Conservation (phyloP, 2,113 vertebrate genomes). For the Holacanthus passer region DNA sequence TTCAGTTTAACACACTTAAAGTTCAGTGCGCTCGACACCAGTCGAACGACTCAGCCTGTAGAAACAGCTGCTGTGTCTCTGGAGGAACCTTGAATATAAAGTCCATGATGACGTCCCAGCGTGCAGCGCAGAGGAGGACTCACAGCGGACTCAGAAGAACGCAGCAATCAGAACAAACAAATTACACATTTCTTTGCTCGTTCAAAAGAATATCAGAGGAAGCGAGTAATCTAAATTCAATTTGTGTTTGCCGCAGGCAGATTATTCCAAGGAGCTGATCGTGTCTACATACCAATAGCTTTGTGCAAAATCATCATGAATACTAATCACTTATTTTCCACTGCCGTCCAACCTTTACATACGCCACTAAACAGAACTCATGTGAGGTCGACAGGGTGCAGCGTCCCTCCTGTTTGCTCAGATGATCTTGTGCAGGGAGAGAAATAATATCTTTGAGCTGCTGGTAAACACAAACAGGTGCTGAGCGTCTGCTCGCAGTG, state of each 20-base stretch:
- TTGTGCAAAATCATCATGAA: constrained; percentile 11
- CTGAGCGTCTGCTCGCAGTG: constrained; percentile 55
- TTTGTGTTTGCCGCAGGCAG: constrained; percentile 31
- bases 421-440: neutral
- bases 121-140: neutral
- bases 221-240: constrained; percentile 46
- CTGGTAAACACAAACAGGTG: constrained; percentile 67
- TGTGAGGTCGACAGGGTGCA: constrained; percentile 18
- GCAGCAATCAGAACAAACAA: constrained; percentile 44
- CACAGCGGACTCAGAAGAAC: neutral
- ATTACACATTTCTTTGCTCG: constrained; percentile 27
- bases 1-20: too few species aligned
- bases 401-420: constrained; percentile 8
- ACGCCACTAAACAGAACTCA: neutral
- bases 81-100: too few species aligned
- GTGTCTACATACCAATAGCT: constrained; percentile 17
- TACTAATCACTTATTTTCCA: constrained; percentile 30
- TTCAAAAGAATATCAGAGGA: constrained; percentile 33
- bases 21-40: too few species aligned
- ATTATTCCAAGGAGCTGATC: constrained; percentile 32
- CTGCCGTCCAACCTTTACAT: constrained; percentile 15
- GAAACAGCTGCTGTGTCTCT: too few species aligned
- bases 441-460: constrained; percentile 33
- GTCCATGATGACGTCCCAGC: too few species aligned
- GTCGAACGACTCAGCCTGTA: neutral